Conservation (phyloP, 37 sponge, comb jelly and placozoan genomes). For the Theonella swinhoei region DNA sequence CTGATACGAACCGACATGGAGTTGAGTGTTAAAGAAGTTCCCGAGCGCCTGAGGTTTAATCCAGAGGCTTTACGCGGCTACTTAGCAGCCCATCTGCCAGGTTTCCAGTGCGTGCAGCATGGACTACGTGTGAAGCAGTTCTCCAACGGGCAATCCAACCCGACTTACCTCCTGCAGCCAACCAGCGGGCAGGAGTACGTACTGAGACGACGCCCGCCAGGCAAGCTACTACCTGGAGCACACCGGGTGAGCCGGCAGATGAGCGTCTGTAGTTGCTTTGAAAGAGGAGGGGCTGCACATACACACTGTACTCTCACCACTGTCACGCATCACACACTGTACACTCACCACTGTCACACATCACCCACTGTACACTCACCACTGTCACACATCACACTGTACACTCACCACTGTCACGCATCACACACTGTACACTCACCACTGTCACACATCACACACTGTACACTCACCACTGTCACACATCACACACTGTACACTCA, state of each 20-base stretch:
- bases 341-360: no score
- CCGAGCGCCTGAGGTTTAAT: slow-evolving; percentile 36
- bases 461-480: no score
- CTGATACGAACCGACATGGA: neutral
- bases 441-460: no score
- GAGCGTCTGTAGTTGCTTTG: neutral
- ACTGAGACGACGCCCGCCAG: slow-evolving; percentile 74
- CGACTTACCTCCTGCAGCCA: slow-evolving; percentile 73
- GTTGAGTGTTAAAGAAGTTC: slow-evolving; percentile 5
- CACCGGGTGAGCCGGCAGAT: slow-evolving; percentile 58
- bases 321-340: no score
- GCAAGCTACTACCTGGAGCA: slow-evolving; percentile 72
- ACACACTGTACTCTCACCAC: no score
- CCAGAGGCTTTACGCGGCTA: slow-evolving; percentile 28
- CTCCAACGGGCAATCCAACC: slow-evolving; percentile 84
- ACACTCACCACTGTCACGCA: no score
- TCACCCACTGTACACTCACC: no score
- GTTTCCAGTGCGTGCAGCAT: slow-evolving; percentile 23
- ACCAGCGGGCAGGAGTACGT: slow-evolving; percentile 56
- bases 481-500: no score
- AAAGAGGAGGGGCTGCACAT: neutral
- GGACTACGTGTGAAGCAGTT: slow-evolving; percentile 28
- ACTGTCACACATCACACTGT: no score
- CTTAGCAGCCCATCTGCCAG: slow-evolving; percentile 5
- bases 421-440: no score